phyloP scores from a whole-genome alignment of 2,888 invertebrate species.

The Apamea monoglypha region DNA sequence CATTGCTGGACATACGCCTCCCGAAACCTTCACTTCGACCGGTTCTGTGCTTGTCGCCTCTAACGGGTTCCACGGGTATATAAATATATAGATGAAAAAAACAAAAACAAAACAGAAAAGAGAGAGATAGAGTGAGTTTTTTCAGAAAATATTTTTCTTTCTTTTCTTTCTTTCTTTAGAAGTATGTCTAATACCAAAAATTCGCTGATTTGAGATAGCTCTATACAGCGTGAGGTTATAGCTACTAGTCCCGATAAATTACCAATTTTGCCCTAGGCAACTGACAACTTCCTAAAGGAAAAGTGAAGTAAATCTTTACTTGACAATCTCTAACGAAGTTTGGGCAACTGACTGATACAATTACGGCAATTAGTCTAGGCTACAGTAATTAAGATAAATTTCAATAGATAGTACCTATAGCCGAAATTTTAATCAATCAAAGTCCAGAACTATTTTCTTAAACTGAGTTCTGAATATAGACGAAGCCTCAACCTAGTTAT shows the following conservation, averaged over 20 bases:
- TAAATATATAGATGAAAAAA: too few species aligned
- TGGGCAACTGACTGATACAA: slow-evolving; percentile 8
- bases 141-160: too few species aligned
- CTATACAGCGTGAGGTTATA: not conserved
- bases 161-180: too few species aligned
- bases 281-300: slow-evolving; percentile 33
- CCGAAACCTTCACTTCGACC: too few species aligned
- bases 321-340: not conserved
- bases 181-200: slow-evolving; percentile 23
- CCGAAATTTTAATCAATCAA: slow-evolving; percentile 33
- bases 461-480: not conserved
- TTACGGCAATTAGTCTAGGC: not conserved
- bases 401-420: not conserved
- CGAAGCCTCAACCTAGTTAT: slow-evolving; percentile 7
- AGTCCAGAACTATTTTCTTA: slow-evolving; percentile 3
- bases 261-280: slow-evolving; percentile 14
- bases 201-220: slow-evolving; percentile 12
- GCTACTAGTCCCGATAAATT: slow-evolving; percentile 28
- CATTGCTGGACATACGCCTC: too few species aligned
- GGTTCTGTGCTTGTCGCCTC: too few species aligned
- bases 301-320: slow-evolving; percentile 4
- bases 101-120: too few species aligned
- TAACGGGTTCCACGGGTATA: too few species aligned
- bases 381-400: slow-evolving; percentile 22
- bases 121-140: too few species aligned